These are phyloP conservation scores for Periphyllus acericola DNA, from an alignment of 2,888 invertebrate species.

Conservation along the genomic window DNA sequence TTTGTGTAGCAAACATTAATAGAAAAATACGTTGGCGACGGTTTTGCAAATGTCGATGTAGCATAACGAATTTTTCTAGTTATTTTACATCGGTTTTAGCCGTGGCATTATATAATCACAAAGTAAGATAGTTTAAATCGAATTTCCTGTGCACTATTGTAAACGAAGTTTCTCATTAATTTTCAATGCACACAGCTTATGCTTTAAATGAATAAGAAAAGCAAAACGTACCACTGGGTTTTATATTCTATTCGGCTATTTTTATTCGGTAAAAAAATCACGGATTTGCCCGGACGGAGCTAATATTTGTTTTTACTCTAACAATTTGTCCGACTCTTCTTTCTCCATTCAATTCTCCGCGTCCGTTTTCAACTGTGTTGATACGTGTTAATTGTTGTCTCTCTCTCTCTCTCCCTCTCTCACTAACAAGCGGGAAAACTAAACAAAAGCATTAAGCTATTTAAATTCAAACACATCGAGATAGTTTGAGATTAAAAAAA, in stretches of 20 bases:
- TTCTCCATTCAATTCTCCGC: not conserved
- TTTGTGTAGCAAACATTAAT: no score
- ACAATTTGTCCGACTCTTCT: not conserved
- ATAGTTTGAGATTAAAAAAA: not conserved
- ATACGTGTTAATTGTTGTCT: not conserved
- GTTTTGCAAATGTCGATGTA: no score
- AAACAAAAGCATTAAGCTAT: not conserved
- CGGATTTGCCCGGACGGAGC: not conserved
- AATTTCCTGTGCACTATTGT: no score
- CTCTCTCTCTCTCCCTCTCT: not conserved
- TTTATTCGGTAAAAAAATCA: not conserved
- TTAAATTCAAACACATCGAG: not conserved
- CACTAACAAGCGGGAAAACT: not conserved
- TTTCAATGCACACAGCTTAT: no score
- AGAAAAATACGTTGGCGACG: no score
- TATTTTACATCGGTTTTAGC: no score
- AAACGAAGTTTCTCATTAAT: no score
- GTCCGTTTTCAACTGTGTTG: not conserved
- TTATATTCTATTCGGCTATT: not conserved
- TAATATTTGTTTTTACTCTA: slow-evolving; percentile 11
- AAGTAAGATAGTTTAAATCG: no score
- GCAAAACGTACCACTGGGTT: not conserved
- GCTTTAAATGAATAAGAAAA: not conserved
- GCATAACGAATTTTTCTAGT: no score
- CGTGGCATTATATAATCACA: no score